Evolutionary conservation across 2,888 invertebrate species (phyloP).

Genomic region (Hirtodrosophila cameraria): DNA sequence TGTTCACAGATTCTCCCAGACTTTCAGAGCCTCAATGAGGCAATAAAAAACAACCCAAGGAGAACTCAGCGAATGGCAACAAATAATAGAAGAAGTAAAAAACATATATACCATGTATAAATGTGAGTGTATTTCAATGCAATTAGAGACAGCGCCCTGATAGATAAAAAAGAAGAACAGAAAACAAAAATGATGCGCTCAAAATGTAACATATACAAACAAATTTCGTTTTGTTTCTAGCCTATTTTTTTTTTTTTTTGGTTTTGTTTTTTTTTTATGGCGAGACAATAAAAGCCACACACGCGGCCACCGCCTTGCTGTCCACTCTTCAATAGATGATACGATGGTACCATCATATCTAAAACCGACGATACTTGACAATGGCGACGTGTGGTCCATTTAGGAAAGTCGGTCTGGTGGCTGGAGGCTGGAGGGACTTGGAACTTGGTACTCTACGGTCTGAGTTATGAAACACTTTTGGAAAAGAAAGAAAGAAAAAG

Average conservation of each 20-base stretch:
- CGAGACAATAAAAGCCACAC: constrained; percentile 71
- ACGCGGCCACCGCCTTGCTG: constrained; percentile 32
- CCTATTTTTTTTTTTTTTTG: constrained; percentile 11
- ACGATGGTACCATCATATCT: constrained; percentile 72
- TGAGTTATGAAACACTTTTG: constrained; percentile 62
- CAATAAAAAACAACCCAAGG: constrained; percentile 35
- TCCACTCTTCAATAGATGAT: constrained; percentile 37
- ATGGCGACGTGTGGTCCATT: constrained; percentile 71
- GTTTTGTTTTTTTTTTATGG: constrained; percentile 57
- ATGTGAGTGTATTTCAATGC: constrained; percentile 56
- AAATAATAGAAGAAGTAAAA: constrained; percentile 2
- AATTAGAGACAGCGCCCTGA: constrained; percentile 65
- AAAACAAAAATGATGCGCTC: constrained; percentile 47
- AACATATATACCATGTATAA: constrained; percentile 2
- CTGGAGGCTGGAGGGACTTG: constrained; percentile 20
- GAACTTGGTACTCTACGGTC: constrained; percentile 19
- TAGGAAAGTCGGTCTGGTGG: constrained; percentile 8
- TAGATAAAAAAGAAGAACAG: constrained; percentile 38
- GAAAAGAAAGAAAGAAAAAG: constrained; percentile 51
- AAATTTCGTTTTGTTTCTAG: constrained; percentile 52
- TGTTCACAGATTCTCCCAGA: constrained; percentile 10
- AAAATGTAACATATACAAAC: constrained; percentile 71
- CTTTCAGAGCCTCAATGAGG: constrained; percentile 2
- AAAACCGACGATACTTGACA: constrained; percentile 67
- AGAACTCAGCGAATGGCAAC: constrained; percentile 19